These are phyloP conservation scores for Tragopan temminckii DNA, from an alignment of 2,797 vertebrate species.

Conservation along the genomic window DNA sequence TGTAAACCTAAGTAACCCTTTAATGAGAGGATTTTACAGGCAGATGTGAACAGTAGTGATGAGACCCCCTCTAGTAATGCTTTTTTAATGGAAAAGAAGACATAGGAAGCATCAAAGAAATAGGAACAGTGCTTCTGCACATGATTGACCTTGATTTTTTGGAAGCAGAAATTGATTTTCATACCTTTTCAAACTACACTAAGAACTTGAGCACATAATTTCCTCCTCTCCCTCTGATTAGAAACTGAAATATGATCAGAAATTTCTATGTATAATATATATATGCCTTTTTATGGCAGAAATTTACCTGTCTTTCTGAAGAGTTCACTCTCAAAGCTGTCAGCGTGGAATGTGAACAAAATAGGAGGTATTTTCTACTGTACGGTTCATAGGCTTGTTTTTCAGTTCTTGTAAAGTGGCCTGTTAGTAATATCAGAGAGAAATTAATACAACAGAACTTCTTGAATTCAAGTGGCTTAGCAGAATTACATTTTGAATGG, in stretches of 20 bases:
- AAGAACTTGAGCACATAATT: background rate
- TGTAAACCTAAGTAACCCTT: background rate
- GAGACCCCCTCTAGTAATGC: background rate
- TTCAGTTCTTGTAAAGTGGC: background rate
- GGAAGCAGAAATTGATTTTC: conserved; percentile 9
- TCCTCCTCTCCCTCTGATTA: background rate
- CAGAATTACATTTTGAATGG: background rate
- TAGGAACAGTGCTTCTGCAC: background rate
- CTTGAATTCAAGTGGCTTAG: background rate
- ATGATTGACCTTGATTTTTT: background rate
- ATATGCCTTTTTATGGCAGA: background rate
- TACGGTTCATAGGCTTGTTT: background rate
- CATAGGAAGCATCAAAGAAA: background rate
- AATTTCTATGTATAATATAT: background rate
- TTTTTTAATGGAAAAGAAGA: background rate
- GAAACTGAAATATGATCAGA: background rate
- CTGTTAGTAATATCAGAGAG: background rate
- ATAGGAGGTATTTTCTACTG: no score
- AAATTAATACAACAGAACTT: background rate
- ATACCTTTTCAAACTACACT: background rate
- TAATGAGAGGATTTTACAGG: background rate
- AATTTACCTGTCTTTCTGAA: background rate
- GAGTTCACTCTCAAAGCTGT: background rate
- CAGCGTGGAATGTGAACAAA: background rate
- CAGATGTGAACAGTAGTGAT: background rate